Percentiles rank a stretch among this genome's conserved stretches.
Evolutionary conservation across 2,797 vertebrate species (phyloP).

Genomic region (Oophaga sylvatica): DNA sequence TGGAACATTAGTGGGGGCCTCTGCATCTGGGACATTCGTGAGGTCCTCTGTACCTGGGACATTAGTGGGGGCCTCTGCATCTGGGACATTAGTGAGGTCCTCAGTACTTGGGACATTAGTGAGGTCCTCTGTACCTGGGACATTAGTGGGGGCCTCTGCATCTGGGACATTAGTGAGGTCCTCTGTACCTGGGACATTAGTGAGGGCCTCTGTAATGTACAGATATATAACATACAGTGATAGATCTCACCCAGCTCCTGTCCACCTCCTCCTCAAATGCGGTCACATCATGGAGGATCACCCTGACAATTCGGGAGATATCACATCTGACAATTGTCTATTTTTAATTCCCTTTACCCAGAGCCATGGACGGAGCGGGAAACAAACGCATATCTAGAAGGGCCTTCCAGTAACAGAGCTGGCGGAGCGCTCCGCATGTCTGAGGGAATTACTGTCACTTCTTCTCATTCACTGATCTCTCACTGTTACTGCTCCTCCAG

Average conservation of each 20-base stretch:
- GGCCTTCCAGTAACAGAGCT: background rate
- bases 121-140: no score
- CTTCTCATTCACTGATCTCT: background rate
- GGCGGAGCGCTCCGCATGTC: background rate
- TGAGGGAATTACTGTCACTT: slow-evolving; percentile 2
- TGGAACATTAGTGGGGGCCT: no score
- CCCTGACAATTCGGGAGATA: background rate
- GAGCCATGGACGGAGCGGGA: background rate
- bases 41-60: no score
- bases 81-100: no score
- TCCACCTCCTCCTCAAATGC: background rate
- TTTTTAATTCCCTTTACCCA: slow-evolving; percentile 7
- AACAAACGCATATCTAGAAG: background rate
- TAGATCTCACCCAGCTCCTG: background rate
- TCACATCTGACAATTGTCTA: slow-evolving; percentile 26
- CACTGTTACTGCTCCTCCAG: background rate
- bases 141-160: no score
- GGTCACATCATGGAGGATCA: background rate
- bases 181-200: no score
- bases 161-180: no score
- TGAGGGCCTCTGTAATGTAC: no score
- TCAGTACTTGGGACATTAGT: no score
- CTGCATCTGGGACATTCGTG: no score
- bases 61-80: no score
- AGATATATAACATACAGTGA: background rate